phyloP scores from a whole-genome alignment of 2,888 invertebrate species.

The Heteromurus nitidus region DNA sequence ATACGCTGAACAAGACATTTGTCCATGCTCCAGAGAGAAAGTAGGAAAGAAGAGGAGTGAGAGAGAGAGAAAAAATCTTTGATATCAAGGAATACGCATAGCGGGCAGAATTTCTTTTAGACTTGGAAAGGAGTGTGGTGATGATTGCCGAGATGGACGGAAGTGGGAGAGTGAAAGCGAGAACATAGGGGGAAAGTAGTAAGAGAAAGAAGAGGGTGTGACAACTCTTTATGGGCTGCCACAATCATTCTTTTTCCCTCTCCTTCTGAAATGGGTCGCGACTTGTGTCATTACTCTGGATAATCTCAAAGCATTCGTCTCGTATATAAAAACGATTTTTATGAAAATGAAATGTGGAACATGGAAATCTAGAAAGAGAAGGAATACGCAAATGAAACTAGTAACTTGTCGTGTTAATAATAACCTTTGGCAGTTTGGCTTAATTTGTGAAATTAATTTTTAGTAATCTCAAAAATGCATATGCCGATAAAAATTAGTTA shows the following conservation, averaged over 20 bases:
- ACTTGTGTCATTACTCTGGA: constrained; percentile 44
- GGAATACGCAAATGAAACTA: too few species aligned
- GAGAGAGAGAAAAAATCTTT: constrained; percentile 19
- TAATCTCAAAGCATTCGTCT: constrained; percentile 34
- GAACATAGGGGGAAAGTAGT: background rate
- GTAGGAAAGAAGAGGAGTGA: constrained; percentile 13
- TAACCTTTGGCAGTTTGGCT: too few species aligned
- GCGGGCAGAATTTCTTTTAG: background rate
- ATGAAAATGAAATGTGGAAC: background rate
- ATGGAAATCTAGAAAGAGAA: too few species aligned
- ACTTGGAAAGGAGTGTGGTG: constrained; percentile 1
- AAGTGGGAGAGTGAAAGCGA: constrained; percentile 3
- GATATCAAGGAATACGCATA: constrained; percentile 13
- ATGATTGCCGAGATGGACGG: constrained; percentile 32
- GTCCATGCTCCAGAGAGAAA: constrained; percentile 25
- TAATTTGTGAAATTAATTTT: too few species aligned
- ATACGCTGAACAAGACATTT: constrained; percentile 44
- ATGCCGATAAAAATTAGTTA: too few species aligned
- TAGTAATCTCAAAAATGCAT: too few species aligned
- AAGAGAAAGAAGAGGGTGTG: constrained; percentile 42
- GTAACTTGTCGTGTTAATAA: too few species aligned
- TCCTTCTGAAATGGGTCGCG: constrained; percentile 36
- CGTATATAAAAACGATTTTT: too few species aligned
- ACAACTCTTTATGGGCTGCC: constrained; percentile 42
- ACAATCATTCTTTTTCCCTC: constrained; percentile 26